A percentile compares a stretch with the other conserved stretches of the same genome.
These are phyloP conservation scores for Chymomyza costata DNA, from an alignment of 1,140 invertebrate genomes.

Conservation along the genomic window DNA sequence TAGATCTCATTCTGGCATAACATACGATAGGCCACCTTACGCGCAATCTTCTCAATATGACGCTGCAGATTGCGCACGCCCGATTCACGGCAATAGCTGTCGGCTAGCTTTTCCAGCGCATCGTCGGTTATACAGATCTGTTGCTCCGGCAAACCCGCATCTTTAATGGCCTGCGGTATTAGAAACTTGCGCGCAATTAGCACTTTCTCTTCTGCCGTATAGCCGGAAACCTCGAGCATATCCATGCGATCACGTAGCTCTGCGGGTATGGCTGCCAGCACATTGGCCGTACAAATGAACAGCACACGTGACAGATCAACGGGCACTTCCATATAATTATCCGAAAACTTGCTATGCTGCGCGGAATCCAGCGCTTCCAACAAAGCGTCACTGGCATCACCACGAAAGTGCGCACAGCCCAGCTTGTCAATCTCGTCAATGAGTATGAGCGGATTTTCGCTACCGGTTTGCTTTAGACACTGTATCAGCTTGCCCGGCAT, in stretches of 20 bases:
- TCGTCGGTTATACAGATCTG: conserved; percentile 83
- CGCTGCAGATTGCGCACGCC: conserved; percentile 98
- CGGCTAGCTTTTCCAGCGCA: conserved; percentile 87
- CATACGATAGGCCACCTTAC: conserved; percentile 94
- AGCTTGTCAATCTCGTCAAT: conserved; percentile 97
- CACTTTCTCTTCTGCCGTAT: conserved; percentile 97
- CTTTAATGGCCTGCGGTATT: conserved; percentile 88
- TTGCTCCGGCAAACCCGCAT: conserved; percentile 83
- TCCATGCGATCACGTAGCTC: conserved; percentile 97
- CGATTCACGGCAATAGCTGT: conserved; percentile 93
- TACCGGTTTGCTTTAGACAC: conserved; percentile 97
- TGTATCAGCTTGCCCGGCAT: conserved; percentile 99
- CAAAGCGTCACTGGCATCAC: conserved; percentile 95
- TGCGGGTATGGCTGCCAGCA: conserved; percentile 95
- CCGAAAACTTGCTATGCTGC: conserved; percentile 96
- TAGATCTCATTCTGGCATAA: conserved; percentile 86
- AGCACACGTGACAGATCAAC: conserved; percentile 96
- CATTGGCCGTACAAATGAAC: conserved; percentile 98
- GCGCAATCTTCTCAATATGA: conserved; percentile 95
- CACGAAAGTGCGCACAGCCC: conserved; percentile 88
- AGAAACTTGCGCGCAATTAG: conserved; percentile 95
- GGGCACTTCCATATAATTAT: conserved; percentile 96
- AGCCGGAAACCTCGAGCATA: conserved; percentile 97
- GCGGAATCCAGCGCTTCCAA: conserved; percentile 97
- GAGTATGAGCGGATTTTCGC: conserved; percentile 96